phyloP scores from a whole-genome alignment of 2,888 invertebrate genomes.

The Acleris holmiana region DNA sequence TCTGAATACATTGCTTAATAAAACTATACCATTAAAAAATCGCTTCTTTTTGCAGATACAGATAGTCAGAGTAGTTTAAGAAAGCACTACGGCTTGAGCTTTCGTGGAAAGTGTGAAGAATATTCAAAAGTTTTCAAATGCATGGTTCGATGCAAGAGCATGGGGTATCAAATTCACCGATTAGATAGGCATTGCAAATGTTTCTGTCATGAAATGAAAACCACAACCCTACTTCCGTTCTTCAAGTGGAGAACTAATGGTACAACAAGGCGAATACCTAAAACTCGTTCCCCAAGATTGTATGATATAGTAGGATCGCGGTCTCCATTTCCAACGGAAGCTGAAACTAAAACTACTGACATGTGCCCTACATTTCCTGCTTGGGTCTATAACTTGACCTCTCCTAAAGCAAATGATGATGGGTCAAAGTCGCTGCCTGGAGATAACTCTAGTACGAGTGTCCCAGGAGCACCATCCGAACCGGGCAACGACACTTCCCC shows the following conservation, averaged over 20 bases:
- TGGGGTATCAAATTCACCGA: constrained; percentile 63
- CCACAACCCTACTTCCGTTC: constrained; percentile 59
- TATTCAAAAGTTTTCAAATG: constrained; percentile 66
- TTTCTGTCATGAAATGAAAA: constrained; percentile 64
- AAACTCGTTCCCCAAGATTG: constrained; percentile 57
- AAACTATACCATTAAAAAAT: too few relatives aligned
- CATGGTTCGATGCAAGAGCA: constrained; percentile 66
- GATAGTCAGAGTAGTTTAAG: constrained; percentile 48
- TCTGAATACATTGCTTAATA: neutral
- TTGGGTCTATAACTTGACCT: neutral
- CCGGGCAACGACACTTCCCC: too few relatives aligned
- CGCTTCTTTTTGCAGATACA: constrained; percentile 45
- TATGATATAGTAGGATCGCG: constrained; percentile 63
- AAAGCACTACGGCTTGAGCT: constrained; percentile 68
- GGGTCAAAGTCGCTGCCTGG: too few relatives aligned
- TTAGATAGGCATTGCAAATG: constrained; percentile 61
- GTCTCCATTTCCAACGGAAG: constrained; percentile 46
- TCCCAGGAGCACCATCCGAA: too few relatives aligned
- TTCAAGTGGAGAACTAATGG: constrained; percentile 68
- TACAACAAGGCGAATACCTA: constrained; percentile 53
- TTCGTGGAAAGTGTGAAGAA: constrained; percentile 52
- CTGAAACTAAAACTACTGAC: neutral
- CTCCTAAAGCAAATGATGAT: too few relatives aligned
- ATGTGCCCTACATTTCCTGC: constrained; percentile 19
- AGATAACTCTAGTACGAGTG: too few relatives aligned